These are phyloP conservation scores for Amblyjoppa fuscipennis DNA, from an alignment of 2,888 invertebrate genomes.

Conservation along the genomic window DNA sequence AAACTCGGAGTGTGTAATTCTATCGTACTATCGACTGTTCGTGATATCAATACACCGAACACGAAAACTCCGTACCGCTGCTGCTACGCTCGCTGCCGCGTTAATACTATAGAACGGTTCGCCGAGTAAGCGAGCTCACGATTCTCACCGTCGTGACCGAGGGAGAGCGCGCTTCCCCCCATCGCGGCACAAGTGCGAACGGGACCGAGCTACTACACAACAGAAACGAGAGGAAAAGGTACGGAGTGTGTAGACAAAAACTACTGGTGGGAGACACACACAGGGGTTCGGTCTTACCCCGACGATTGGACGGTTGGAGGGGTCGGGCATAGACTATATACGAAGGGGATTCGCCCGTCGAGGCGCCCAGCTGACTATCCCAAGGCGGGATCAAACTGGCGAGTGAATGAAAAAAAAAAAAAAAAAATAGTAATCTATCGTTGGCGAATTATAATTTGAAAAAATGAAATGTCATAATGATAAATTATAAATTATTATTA, in stretches of 20 bases:
- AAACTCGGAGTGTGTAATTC: not conserved
- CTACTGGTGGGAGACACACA: conserved; percentile 26
- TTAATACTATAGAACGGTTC: conserved; percentile 35
- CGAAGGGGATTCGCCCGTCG: conserved; percentile 25
- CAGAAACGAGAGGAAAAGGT: conserved; percentile 31
- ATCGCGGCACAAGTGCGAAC: conserved; percentile 31
- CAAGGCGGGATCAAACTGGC: not conserved
- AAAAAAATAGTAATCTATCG: too few species aligned
- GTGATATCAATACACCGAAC: not conserved
- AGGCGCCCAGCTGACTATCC: conserved; percentile 40
- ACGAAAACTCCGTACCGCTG: not conserved
- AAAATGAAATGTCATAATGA: too few species aligned
- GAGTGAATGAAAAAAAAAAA: too few species aligned
- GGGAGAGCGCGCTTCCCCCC: conserved; percentile 21
- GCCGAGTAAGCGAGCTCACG: conserved; percentile 41
- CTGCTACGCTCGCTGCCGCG: conserved; percentile 32
- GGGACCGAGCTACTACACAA: conserved; percentile 7
- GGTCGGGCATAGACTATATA: conserved; percentile 39
- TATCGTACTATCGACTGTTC: not conserved
- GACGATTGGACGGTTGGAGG: conserved; percentile 48
- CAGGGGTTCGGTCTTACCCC: conserved; percentile 66
- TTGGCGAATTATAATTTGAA: too few species aligned
- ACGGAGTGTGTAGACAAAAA: conserved; percentile 9
- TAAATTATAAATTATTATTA: too few species aligned
- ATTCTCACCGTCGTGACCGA: conserved; percentile 24